Percentiles rank a stretch among this genome's conserved stretches.
Conservation (phyloP, 2,888 invertebrate genomes). For the Stenotaenia linearis region DNA sequence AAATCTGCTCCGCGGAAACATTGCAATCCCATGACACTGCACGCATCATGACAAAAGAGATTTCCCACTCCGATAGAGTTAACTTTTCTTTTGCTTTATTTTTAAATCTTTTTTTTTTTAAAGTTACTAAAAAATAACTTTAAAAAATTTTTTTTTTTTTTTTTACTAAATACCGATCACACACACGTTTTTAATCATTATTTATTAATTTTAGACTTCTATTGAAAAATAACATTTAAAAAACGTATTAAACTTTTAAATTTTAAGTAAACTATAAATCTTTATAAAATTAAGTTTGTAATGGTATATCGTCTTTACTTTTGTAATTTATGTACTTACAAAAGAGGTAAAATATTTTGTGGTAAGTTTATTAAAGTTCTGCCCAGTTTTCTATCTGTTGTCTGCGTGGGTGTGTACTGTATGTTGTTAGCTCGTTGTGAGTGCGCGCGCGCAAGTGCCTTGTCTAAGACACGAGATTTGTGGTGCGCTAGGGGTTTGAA, state of each 20-base stretch:
- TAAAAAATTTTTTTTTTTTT: too few relatives aligned
- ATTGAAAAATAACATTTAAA: too few relatives aligned
- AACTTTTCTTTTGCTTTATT: neutral
- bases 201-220: too few relatives aligned
- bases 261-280: too few relatives aligned
- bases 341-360: neutral
- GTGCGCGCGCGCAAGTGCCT: slow-evolving; percentile 27
- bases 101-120: neutral
- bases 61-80: slow-evolving; percentile 1
- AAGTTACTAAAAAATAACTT: neutral
- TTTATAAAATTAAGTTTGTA: too few relatives aligned
- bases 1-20: slow-evolving; percentile 28
- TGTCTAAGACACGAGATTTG: slow-evolving; percentile 32
- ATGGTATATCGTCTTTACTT: too few relatives aligned
- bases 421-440: slow-evolving; percentile 7
- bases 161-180: too few relatives aligned
- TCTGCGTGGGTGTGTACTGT: neutral
- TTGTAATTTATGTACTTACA: too few relatives aligned
- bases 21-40: slow-evolving; percentile 27
- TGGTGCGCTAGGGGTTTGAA: slow-evolving; percentile 30
- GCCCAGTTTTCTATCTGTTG: neutral
- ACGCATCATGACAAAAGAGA: slow-evolving; percentile 3
- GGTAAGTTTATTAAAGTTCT: slow-evolving; percentile 32
- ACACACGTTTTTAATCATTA: too few relatives aligned
- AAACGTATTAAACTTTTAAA: too few relatives aligned